Base-by-base conservation (phyloP, 2,113 vertebrate species). In the Cyanocitta stelleri region DNA sequence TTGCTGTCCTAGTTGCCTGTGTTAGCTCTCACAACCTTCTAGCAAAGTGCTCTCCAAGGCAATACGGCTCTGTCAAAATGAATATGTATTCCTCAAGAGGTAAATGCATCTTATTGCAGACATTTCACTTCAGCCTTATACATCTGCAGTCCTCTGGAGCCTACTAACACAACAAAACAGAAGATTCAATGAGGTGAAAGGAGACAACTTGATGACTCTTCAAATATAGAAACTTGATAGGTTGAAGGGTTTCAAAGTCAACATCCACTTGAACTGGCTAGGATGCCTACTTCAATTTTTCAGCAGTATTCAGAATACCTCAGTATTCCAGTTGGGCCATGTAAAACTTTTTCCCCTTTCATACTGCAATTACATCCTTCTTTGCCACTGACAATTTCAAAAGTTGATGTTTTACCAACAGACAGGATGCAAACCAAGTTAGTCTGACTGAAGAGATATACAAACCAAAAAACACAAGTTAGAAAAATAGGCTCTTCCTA, bases 291-390 rank as follows among this genome's bases (percentile, higher is more conserved):
- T 74, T 69, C 32, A 58, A 20, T 71, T 71, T 71, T 58, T 68
- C 39, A 89, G 21, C 23, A 37, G 79, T 56, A 37, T 37, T 37
- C 35, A 37, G 35, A 37, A 37, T 56, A 72, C 20, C 23, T 68
- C 33, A 54, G 58, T 29, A 16, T 48, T 75, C 19, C 1, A 1
- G 17, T 3, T 56, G 27, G 39, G 24, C 24, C 9, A 0, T 29
- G 10, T 46, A 55, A 44, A 69, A 58, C 19, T 41, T 35, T 26
- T 13, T 4, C 12, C 6, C 4, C 29, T 61, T 91, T 39, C 32
- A 74, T 30, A 44, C 5, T 32, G 37, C 49, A 29, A 3, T 56
- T 41, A 41, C 3, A 71, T 6, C 8, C 15, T 85, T 77, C 58
- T 43, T 30, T 20, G 33, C 14, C 37, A 73, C 6, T 3, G 6